Evolutionary conservation across 2,797 vertebrate species (phyloP).

Genomic region (Apodemus agrarius): DNA sequence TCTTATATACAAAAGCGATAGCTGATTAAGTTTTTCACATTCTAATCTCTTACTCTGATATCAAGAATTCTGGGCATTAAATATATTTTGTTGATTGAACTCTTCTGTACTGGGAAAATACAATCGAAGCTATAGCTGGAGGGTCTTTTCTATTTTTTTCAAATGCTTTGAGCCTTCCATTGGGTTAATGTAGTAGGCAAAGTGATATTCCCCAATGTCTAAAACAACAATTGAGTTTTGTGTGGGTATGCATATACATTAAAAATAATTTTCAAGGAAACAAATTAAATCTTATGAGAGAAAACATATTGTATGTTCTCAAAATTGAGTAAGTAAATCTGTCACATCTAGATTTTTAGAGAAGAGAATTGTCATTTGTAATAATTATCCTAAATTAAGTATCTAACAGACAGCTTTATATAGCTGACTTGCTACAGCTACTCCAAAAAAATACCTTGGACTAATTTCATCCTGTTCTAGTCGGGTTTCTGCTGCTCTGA

Average conservation of each 20-base stretch:
- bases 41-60: conserved; percentile 55
- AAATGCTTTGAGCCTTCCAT: not conserved
- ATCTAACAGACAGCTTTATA: not conserved
- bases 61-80: conserved; percentile 34
- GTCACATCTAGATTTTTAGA: not conserved
- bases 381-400: not conserved
- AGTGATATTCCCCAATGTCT: not conserved
- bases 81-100: conserved; percentile 44
- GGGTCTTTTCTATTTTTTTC: not conserved
- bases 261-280: not conserved
- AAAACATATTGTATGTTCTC: not conserved
- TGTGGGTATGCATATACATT: not conserved
- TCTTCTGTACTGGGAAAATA: not conserved
- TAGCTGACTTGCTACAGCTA: not conserved
- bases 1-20: conserved; percentile 4
- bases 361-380: not conserved
- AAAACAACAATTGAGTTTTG: not conserved
- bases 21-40: conserved; percentile 21
- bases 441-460: not conserved
- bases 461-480: not conserved
- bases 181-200: not conserved
- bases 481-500: not conserved
- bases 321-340: not conserved
- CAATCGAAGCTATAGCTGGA: not conserved
- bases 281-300: not conserved